Evolutionary conservation across 2,797 vertebrate species (phyloP), one percentile per base, ranked within the genome.

Genomic region (Squalus acanthias): DNA sequence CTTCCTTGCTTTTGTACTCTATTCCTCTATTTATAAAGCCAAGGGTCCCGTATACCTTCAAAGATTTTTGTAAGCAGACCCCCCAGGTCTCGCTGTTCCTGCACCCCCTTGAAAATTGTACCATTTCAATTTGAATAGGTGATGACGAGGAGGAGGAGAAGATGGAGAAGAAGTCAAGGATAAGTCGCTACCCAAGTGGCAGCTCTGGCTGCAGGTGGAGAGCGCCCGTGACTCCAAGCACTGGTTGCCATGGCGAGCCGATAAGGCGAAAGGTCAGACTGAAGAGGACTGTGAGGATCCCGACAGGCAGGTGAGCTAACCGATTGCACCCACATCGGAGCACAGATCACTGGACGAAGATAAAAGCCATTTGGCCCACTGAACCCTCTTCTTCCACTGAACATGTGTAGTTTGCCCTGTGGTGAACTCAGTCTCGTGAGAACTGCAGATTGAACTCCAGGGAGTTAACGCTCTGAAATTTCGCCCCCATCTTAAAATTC

Each of bases 241-340:
- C 12, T 99, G 99, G 99, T 97, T 98, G 97, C 99, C 99, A 1
- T 99, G 99, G 99, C 98, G 98, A 96, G 99, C 99, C 0, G 99
- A 99, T 96, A 99, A 98, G 97, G 96, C 97, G 88, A 99, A 98
- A 97, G 98, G 98, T 96, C 98, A 99, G 96, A 97, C 98, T 0
- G 99, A 99, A 96, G 99, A 99, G 85, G 99, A 99, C 97, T 99
- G 99, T 96, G 99, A 99, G 96, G 99, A 99, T 97, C 99, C 99
- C 0, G 99, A 99, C 97, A 98, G 99, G 98, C 99, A 99, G 98
- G 99, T 98, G 65, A 69, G 96, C 63, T 33, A 15, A 63, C 29
- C 13, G 10, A 13, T 57, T 60, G 53, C 24, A 29, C 26, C 24
- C 85, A 6, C 0, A 0, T 29, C 10, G 22, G 50, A 88, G 29